Evolutionary conservation across 1,140 invertebrate genomes (phyloP).

Genomic region (Asobara japonica): DNA sequence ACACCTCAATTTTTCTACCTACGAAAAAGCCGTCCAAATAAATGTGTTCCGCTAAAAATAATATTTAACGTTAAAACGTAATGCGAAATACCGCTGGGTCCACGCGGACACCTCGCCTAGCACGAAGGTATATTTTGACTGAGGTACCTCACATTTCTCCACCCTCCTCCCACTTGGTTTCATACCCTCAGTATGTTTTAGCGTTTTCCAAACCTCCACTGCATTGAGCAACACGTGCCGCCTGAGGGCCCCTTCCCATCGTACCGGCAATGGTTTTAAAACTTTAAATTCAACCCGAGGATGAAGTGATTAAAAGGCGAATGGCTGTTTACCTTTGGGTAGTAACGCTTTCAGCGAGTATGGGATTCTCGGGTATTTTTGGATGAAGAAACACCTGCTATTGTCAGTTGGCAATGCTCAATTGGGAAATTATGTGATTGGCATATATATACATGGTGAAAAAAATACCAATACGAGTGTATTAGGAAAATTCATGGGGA

Average conservation of each 20-base stretch:
- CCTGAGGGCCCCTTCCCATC: neutral
- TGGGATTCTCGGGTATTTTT: conserved; percentile 1
- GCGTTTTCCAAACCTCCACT: conserved; percentile 8
- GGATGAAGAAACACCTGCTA: conserved; percentile 10
- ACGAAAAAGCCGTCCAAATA: conserved; percentile 4
- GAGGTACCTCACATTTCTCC: neutral
- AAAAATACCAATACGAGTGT: too few species aligned
- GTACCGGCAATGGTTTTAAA: conserved; percentile 13
- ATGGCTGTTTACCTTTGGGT: conserved; percentile 23
- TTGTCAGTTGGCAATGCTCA: neutral
- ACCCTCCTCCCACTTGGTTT: conserved; percentile 1
- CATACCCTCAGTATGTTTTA: neutral
- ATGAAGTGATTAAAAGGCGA: conserved; percentile 31
- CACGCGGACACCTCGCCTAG: neutral
- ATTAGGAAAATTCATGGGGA: too few species aligned
- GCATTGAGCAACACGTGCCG: conserved; percentile 27
- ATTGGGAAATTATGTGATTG: neutral
- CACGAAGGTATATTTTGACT: conserved; percentile 1
- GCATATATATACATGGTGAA: too few species aligned
- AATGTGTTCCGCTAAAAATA: conserved; percentile 31
- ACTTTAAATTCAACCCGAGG: conserved; percentile 30
- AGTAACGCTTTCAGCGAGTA: conserved; percentile 13
- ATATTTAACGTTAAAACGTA: conserved; percentile 31
- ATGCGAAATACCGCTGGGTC: conserved; percentile 18
- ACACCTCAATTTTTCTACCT: conserved; percentile 32